These are phyloP conservation scores for Chlorospingus semifuscus DNA, from an alignment of 2,797 vertebrate genomes.

Conservation along the genomic window DNA sequence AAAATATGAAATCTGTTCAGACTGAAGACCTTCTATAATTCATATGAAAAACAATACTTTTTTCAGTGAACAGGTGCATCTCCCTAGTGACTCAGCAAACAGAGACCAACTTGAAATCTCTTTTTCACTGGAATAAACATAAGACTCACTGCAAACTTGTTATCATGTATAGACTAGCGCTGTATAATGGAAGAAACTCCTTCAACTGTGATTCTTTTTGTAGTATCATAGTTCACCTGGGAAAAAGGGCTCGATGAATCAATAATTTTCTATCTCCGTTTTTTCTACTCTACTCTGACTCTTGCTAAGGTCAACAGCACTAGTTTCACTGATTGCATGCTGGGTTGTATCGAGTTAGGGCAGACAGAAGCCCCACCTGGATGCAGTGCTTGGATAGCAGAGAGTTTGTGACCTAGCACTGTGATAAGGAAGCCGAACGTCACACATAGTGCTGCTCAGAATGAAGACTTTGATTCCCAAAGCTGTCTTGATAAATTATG, in stretches of 20 bases:
- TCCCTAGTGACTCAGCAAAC: background rate
- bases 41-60: background rate
- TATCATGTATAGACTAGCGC: background rate
- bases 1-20: background rate
- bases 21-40: background rate
- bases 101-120: background rate
- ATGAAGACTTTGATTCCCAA: background rate
- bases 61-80: background rate
- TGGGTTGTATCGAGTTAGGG: background rate
- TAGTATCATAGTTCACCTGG: background rate
- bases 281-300: background rate
- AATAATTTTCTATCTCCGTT: background rate
- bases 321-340: background rate
- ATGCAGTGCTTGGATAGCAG: fast-evolving
- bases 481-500: background rate
- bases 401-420: background rate
- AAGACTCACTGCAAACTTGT: background rate
- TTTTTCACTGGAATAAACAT: background rate
- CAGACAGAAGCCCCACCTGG: background rate
- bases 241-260: background rate
- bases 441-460: background rate
- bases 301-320: background rate
- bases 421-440: background rate
- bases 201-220: background rate
- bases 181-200: background rate